Evolutionary conservation across 2,113 vertebrate genomes (phyloP).

Genomic region (Oriolus oriolus): DNA sequence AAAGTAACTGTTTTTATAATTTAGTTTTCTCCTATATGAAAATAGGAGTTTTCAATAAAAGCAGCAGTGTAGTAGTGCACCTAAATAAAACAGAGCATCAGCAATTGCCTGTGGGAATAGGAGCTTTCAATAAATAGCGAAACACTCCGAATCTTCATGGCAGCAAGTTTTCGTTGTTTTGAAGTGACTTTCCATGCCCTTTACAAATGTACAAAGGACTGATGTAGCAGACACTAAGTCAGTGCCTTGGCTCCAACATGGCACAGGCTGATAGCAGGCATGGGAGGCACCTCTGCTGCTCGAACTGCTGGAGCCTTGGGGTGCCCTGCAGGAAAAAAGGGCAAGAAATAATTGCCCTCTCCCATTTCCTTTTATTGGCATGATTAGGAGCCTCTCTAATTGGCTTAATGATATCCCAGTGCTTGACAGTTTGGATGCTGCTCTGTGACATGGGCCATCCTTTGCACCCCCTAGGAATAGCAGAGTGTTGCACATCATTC

Average conservation of each 20-base stretch:
- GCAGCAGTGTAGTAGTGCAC: not conserved
- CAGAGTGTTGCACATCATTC: not conserved
- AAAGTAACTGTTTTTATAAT: not conserved
- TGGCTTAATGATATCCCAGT: not conserved
- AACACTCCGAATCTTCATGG: not conserved
- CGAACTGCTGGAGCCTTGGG: not conserved
- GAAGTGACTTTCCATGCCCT: not conserved
- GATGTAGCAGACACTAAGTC: not conserved
- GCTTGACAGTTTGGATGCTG: not conserved
- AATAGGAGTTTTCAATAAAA: not conserved
- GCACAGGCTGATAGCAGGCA: not conserved
- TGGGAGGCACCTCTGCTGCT: not conserved
- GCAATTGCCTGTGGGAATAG: not conserved
- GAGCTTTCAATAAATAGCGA: not conserved
- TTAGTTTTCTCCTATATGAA: not conserved
- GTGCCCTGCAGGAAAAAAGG: not conserved
- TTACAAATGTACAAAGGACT: not conserved
- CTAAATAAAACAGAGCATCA: not conserved
- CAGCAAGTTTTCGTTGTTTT: not conserved
- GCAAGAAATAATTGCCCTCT: not conserved
- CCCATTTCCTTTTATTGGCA: not conserved
- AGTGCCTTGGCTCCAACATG: not conserved
- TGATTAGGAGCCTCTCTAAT: not conserved
- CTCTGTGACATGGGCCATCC: not conserved
- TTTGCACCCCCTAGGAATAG: rapidly evolving